phyloP scores from a whole-genome alignment of 1,140 invertebrate species.

The Adoxophyes honmai region DNA sequence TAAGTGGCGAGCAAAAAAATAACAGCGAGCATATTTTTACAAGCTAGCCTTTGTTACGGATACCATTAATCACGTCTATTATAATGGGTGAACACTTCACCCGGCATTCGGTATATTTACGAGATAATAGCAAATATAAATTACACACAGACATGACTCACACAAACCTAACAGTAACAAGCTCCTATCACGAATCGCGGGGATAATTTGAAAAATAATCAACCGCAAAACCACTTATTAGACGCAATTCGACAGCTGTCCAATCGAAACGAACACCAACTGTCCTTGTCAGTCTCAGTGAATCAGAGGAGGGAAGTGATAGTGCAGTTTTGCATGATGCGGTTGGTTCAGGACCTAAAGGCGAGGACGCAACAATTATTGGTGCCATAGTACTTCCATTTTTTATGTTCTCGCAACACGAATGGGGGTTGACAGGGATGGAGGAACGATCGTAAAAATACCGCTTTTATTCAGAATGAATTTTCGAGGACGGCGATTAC shows the following conservation, averaged over 20 bases:
- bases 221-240: no score
- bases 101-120: neutral
- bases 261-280: neutral
- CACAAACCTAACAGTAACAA: neutral
- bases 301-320: neutral
- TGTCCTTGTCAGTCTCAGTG: neutral
- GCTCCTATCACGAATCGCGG: no score
- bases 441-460: slow-evolving; percentile 1
- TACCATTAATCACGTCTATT: neutral
- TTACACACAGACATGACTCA: neutral
- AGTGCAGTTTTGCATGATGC: neutral
- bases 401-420: slow-evolving; percentile 6
- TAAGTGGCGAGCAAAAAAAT: neutral
- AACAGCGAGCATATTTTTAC: neutral
- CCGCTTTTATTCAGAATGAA: slow-evolving; percentile 3
- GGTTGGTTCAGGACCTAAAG: neutral
- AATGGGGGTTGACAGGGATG: slow-evolving; percentile 6
- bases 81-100: slow-evolving; percentile 1
- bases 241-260: neutral
- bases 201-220: no score
- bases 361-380: slow-evolving; percentile 5
- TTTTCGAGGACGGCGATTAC: neutral
- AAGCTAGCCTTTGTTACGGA: neutral
- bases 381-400: slow-evolving; percentile 1
- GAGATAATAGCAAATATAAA: neutral